Evolutionary conservation across 2,113 vertebrate genomes (phyloP).

Genomic region (Felis catus): DNA sequence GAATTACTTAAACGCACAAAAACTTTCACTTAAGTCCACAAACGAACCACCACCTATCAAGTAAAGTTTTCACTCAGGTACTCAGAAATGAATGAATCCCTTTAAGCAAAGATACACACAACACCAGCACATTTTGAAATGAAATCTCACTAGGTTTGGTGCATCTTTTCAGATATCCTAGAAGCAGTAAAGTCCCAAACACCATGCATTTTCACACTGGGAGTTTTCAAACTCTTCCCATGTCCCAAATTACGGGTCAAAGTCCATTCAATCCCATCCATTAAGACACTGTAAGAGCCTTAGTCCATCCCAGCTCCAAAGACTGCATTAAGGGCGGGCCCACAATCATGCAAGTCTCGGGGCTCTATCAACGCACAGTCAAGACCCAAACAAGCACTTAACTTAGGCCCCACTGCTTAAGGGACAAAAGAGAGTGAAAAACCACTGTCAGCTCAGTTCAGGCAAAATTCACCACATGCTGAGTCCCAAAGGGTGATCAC

Average conservation of each 20-base stretch:
- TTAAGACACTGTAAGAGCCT: neutral
- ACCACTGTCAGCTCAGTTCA: neutral
- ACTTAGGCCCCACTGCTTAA: neutral
- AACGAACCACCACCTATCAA: neutral
- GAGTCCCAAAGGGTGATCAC: neutral
- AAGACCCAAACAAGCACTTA: neutral
- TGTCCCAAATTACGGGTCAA: neutral
- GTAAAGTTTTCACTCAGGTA: neutral
- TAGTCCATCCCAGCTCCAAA: conserved; percentile 4
- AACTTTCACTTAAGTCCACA: neutral
- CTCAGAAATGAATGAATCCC: neutral
- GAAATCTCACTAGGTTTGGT: neutral
- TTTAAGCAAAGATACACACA: neutral
- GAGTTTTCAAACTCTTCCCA: neutral
- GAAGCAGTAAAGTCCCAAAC: neutral
- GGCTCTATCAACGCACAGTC: neutral
- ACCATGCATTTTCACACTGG: neutral
- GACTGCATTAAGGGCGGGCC: neutral
- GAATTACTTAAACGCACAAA: neutral
- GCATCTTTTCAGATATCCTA: neutral
- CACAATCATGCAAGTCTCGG: neutral
- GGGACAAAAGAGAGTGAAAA: neutral
- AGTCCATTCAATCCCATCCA: neutral
- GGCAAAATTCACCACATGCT: neutral
- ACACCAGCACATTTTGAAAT: conserved; percentile 18